Base-by-base conservation (phyloP, 64 coral and sea anemone species). In the Orbicella faveolata region DNA sequence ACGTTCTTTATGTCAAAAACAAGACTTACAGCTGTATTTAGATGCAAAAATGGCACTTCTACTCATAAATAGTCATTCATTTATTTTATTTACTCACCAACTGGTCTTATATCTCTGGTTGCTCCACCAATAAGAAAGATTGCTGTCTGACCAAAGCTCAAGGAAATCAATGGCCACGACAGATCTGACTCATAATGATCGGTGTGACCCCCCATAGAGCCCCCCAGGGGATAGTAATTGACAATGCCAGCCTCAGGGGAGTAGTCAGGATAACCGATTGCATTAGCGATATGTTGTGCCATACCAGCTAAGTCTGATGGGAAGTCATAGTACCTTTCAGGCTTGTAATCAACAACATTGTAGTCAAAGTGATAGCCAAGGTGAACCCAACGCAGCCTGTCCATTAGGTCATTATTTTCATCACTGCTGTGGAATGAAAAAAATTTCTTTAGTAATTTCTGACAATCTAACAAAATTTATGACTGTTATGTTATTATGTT, bases 331-430 rank as follows among this genome's bases (percentile, higher is more conserved):
- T 98, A 98, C n/a, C 48, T 79, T 34, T 93, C 91, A 79, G 96
- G 83, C 63, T 93, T 93, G 76, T 98, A 98, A 82, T 95, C 66
- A 16, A 93, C 96, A 88, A 93, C 79, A 83, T 98, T 98, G 41
- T 98, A 98, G 35, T 98, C 96, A 99, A 99, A 99, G 44, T 99
- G 88, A 83, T 99, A 96, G 0, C 97, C 97, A 33, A 99, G 89
- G 72, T 99, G 97, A n/a, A 90, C 89, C 97, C 97, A 99, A 44
- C 94, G 83, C 8, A 99, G 94, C 33, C 86, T 88, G 39, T 93
- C 70, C 89, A 98, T 98, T 53, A 98, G 67, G 33, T 92, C 81
- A 6, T 18, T 48, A 52, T 89, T 65, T 75, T 87, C 68, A 75
- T 76, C 80, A 81, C 86, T 79, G n/a, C 96, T 92, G 61, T 39